Percentiles rank a stretch among this genome's conserved stretches.
These are phyloP conservation scores for Neogale vison DNA, from an alignment of 2,113 vertebrate species.

Conservation along the genomic window DNA sequence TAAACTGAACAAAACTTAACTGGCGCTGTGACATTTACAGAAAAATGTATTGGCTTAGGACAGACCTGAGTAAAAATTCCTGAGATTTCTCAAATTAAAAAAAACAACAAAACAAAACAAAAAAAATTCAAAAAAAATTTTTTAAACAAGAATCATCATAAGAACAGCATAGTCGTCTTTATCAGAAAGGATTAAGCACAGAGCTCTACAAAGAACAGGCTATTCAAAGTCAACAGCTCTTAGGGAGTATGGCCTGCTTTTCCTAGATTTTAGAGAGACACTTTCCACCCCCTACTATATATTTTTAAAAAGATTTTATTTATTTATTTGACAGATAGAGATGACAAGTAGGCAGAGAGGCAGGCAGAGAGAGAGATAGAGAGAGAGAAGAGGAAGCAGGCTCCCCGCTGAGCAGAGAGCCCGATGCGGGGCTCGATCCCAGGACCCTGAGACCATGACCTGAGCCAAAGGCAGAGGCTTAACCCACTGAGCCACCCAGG, in stretches of 20 bases:
- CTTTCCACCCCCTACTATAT: background rate
- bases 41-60: background rate
- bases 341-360: too few relatives aligned
- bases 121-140: background rate
- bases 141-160: background rate
- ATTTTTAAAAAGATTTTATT: too few relatives aligned
- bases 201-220: background rate
- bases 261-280: background rate
- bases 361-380: too few relatives aligned
- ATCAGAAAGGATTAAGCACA: background rate
- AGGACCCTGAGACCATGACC: too few relatives aligned
- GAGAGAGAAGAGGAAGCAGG: too few relatives aligned
- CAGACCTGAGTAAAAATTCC: background rate
- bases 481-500: too few relatives aligned
- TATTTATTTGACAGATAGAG: too few relatives aligned
- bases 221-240: conserved; percentile 15
- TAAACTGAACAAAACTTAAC: background rate
- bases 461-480: too few relatives aligned
- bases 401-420: too few relatives aligned
- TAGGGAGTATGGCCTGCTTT: background rate
- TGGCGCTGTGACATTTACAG: background rate
- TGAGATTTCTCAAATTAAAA: background rate
- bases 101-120: too few relatives aligned
- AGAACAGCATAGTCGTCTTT: background rate
- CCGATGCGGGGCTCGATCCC: too few relatives aligned